These are phyloP conservation scores for Phymastichus coffea DNA, from an alignment of 1,140 invertebrate genomes.

Conservation along the genomic window DNA sequence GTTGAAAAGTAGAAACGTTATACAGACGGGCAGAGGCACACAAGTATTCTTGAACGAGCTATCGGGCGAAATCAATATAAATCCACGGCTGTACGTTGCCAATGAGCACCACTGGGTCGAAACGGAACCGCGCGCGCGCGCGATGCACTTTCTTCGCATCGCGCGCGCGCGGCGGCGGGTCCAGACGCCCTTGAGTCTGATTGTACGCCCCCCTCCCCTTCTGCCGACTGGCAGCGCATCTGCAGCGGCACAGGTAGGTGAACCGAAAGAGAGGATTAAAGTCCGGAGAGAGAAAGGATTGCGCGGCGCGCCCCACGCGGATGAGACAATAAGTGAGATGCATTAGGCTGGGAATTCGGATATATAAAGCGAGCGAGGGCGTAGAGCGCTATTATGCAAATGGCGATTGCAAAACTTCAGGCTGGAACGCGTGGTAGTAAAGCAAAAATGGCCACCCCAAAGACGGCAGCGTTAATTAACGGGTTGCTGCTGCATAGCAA, in stretches of 20 bases:
- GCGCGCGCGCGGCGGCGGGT: conserved; percentile 32
- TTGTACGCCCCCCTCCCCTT: conserved; percentile 41
- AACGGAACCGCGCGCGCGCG: conserved; percentile 34
- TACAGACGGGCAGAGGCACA: no score
- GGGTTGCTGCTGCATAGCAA: no score
- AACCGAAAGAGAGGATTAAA: not conserved
- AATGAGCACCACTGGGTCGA: conserved; percentile 42
- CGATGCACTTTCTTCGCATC: conserved; percentile 41
- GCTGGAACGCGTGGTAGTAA: not conserved
- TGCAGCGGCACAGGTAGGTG: not conserved
- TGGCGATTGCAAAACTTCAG: not conserved
- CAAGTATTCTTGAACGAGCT: no score
- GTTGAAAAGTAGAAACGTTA: no score
- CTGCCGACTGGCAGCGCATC: not conserved
- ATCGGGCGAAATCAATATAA: no score
- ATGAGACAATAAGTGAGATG: not conserved
- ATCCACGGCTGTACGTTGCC: no score
- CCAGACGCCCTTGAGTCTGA: conserved; percentile 54
- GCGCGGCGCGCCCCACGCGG: no score
- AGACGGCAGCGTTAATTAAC: no score
- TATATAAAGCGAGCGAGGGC: not conserved
- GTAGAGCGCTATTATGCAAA: not conserved
- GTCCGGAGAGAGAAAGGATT: not conserved
- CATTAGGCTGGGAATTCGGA: conserved; percentile 7
- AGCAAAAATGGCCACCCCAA: not conserved